Evolutionary conservation across 2,888 invertebrate species (phyloP).

Genomic region (Stenichneumon culpator): DNA sequence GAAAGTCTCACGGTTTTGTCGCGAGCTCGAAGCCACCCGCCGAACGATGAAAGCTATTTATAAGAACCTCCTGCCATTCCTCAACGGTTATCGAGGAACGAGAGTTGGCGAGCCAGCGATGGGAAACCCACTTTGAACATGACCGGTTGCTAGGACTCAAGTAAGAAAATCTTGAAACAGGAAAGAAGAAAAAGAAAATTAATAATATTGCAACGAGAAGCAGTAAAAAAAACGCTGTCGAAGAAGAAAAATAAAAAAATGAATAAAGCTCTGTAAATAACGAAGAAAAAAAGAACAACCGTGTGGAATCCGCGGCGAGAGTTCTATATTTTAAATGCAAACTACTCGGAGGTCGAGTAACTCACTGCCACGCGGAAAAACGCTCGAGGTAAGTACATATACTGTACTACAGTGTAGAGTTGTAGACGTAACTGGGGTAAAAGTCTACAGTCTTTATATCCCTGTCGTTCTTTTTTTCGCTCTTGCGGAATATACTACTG

Average conservation of each 20-base stretch:
- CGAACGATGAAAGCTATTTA: conserved; percentile 63
- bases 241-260: conserved; percentile 50
- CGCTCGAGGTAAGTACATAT: conserved; percentile 36
- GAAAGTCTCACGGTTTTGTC: conserved; percentile 65
- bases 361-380: conserved; percentile 42
- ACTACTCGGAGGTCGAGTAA: conserved; percentile 42
- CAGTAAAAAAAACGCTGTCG: conserved; percentile 26
- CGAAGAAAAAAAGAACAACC: conserved; percentile 50
- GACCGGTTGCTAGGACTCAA: conserved; percentile 8
- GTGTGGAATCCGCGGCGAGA: conserved; percentile 29
- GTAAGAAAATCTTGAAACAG: conserved; percentile 38
- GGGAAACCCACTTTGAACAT: conserved; percentile 17
- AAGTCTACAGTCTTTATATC: conserved; percentile 38
- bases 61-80: conserved; percentile 45
- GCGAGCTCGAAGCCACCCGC: conserved; percentile 30
- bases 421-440: conserved; percentile 23
- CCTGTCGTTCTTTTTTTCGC: conserved; percentile 34
- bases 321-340: conserved; percentile 57
- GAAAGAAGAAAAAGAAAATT: conserved; percentile 23
- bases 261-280: conserved; percentile 69
- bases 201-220: conserved; percentile 21
- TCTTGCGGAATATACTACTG: conserved; percentile 52
- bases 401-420: conserved; percentile 10
- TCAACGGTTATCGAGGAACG: conserved; percentile 46
- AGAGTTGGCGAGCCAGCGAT: conserved; percentile 26